Conservation (phyloP, 2,888 invertebrate species). For the Lycocerus yunnanus region DNA sequence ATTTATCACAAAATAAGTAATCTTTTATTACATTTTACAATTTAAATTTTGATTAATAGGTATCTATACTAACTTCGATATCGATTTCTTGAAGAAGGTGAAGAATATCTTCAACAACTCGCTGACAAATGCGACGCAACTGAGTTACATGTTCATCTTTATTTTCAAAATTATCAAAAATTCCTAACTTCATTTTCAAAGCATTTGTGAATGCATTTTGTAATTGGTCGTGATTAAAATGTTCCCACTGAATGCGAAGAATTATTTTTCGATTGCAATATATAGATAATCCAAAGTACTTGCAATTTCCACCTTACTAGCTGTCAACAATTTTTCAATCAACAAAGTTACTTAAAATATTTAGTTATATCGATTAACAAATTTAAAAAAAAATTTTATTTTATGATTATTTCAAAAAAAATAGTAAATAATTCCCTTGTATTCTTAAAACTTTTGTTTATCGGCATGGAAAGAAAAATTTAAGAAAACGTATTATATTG, state of each 20-base stretch:
- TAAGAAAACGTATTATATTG: too few relatives aligned
- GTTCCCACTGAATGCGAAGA: background rate
- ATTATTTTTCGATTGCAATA: background rate
- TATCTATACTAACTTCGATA: background rate
- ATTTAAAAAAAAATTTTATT: too few relatives aligned
- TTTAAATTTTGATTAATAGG: too few relatives aligned
- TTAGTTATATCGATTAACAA: too few relatives aligned
- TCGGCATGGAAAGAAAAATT: too few relatives aligned
- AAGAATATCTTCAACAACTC: background rate
- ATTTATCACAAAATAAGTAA: too few relatives aligned
- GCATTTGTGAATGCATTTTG: background rate
- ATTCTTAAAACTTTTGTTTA: too few relatives aligned
- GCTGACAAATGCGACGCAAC: background rate
- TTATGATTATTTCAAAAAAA: too few relatives aligned
- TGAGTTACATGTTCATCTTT: background rate
- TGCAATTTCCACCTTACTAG: background rate
- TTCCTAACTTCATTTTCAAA: background rate
- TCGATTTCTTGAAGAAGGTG: background rate
- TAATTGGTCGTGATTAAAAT: background rate
- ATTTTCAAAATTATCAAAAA: background rate
- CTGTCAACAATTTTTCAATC: background rate
- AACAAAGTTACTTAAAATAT: too few relatives aligned
- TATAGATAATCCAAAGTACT: background rate
- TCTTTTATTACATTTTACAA: too few relatives aligned
- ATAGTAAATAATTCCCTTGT: too few relatives aligned